A percentile compares a stretch with the other conserved stretches of the same genome.
Conservation (phyloP, 2,113 vertebrate species). For the Pachycephala philippinensis region DNA sequence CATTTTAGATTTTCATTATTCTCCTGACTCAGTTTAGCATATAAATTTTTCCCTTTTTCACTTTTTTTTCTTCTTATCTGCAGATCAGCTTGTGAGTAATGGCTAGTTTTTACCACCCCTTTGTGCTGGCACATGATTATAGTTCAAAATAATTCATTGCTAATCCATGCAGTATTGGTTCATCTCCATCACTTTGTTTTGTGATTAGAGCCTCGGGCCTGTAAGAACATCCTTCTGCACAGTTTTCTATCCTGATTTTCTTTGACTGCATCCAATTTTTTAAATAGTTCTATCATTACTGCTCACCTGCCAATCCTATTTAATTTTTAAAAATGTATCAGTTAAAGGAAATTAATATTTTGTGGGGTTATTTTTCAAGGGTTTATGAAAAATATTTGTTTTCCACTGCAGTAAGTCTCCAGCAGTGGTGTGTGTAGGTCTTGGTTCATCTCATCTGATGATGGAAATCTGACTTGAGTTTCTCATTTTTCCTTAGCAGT, state of each 20-base stretch:
- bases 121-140: constrained; percentile 71
- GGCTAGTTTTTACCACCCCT: constrained; percentile 73
- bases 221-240: constrained; percentile 48
- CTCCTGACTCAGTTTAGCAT: constrained; percentile 61
- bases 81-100: constrained; percentile 73
- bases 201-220: constrained; percentile 74
- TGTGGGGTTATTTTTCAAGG: constrained; percentile 57
- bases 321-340: constrained; percentile 37
- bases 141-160: constrained; percentile 77
- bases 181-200: constrained; percentile 74
- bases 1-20: constrained; percentile 71
- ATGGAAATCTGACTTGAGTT: constrained; percentile 47
- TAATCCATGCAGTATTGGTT: constrained; percentile 79
- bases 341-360: constrained; percentile 67
- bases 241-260: constrained; percentile 61
- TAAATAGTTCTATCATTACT: constrained; percentile 49
- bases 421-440: neutral
- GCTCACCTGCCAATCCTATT: constrained; percentile 9
- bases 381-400: constrained; percentile 63
- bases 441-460: constrained; percentile 30
- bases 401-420: constrained; percentile 42
- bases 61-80: constrained; percentile 47
- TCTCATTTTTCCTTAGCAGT: constrained; percentile 39
- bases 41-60: constrained; percentile 37
- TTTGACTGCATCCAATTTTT: constrained; percentile 65